These are phyloP conservation scores for Homalodisca vitripennis DNA, from an alignment of 1,140 invertebrate species.

Conservation along the genomic window DNA sequence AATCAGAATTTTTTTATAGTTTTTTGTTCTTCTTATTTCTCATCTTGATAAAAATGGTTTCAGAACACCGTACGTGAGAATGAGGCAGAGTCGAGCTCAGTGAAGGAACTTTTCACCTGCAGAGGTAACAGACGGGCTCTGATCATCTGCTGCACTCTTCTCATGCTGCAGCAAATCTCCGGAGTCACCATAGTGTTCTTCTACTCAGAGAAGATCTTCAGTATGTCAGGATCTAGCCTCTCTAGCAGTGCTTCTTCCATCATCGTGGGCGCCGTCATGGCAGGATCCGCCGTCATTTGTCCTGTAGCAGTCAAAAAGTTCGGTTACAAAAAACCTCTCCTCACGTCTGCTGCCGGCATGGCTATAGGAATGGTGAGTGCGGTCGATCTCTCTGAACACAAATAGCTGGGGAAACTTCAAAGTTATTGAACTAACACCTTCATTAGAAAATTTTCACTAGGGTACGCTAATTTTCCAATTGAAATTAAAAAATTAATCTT, in stretches of 20 bases:
- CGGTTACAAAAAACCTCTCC: constrained; percentile 10
- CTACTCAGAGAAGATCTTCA: constrained; percentile 9
- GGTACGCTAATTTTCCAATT: too few species aligned
- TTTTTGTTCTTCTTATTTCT: too few species aligned
- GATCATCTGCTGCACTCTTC: not conserved
- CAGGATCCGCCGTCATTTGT: not conserved
- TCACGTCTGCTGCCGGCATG: not conserved
- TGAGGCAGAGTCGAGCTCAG: not conserved
- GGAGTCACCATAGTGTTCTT: not conserved
- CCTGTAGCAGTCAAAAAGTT: not conserved
- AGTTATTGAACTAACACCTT: too few species aligned
- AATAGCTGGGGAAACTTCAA: too few species aligned
- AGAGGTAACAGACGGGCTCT: not conserved
- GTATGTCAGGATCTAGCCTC: not conserved
- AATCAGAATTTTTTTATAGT: too few species aligned
- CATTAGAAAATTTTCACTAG: too few species aligned
- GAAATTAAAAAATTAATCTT: too few species aligned
- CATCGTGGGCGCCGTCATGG: not conserved
- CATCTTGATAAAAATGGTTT: too few species aligned
- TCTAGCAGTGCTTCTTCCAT: not conserved
- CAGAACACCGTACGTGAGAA: not conserved
- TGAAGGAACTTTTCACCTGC: not conserved
- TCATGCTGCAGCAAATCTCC: not conserved
- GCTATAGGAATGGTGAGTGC: constrained; percentile 6
- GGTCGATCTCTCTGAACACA: too few species aligned